Evolutionary conservation across 2,797 vertebrate genomes (phyloP).

Genomic region (Enteromius fasciolatus): DNA sequence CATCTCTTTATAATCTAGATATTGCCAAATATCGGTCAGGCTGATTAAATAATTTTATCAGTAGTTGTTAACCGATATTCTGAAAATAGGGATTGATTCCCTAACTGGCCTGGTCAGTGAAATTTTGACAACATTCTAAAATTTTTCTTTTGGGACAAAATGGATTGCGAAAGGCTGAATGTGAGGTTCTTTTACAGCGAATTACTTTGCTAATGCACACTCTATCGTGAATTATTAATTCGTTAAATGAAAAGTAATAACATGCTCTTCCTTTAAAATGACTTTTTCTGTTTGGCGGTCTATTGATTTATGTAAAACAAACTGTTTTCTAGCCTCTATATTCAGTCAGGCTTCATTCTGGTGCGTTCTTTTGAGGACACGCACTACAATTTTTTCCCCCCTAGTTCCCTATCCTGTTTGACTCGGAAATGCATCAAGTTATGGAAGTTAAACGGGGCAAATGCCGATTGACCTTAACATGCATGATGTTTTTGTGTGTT

Average conservation of each 20-base stretch:
- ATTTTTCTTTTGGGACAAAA: background rate
- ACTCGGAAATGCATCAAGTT: background rate
- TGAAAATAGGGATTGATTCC: background rate
- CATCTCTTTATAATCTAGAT: background rate
- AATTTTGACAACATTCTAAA: background rate
- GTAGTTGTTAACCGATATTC: background rate
- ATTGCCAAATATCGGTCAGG: background rate
- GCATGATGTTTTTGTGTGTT: conserved; percentile 57
- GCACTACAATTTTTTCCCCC: fast-evolving
- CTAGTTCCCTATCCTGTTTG: background rate
- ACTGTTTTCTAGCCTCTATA: background rate
- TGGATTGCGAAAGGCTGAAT: background rate
- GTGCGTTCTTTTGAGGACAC: background rate
- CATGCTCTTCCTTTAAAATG: background rate
- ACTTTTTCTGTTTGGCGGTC: background rate
- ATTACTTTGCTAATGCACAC: background rate
- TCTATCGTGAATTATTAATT: background rate
- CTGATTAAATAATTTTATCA: background rate
- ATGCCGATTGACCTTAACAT: background rate
- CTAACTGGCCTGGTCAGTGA: background rate
- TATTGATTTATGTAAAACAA: background rate
- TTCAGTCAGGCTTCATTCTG: conserved; percentile 1
- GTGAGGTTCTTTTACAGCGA: background rate
- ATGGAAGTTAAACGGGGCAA: background rate
- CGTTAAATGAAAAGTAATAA: background rate